Evolutionary conservation across 2,113 vertebrate genomes (phyloP).

Genomic region (Lethenteron reissneri): DNA sequence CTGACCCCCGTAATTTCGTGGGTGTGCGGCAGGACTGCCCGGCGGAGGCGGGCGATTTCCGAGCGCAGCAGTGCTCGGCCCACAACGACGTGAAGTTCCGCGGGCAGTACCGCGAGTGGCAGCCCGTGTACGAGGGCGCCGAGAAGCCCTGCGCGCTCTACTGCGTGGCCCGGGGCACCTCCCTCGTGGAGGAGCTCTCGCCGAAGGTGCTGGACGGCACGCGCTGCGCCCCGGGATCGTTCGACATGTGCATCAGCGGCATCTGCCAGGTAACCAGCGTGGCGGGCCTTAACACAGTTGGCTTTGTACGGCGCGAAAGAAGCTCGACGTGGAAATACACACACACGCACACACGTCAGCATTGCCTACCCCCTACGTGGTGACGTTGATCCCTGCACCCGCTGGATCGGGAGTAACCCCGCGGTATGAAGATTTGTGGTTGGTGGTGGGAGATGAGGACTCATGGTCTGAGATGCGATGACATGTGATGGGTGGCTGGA

Average conservation of each 20-base stretch:
- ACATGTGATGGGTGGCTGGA: too few species aligned
- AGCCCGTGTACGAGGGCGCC: conserved; percentile 61
- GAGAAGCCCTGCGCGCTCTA: conserved; percentile 77
- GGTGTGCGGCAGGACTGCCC: conserved; percentile 46
- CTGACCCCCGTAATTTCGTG: too few species aligned
- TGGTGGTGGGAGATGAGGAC: too few species aligned
- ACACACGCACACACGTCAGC: too few species aligned
- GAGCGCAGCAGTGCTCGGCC: conserved; percentile 83
- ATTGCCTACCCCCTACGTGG: too few species aligned
- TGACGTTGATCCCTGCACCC: too few species aligned
- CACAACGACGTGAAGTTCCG: conserved; percentile 72
- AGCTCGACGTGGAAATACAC: too few species aligned
- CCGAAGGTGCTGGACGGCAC: conserved; percentile 90
- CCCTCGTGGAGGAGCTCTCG: conserved; percentile 55
- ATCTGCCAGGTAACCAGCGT: conserved; percentile 47
- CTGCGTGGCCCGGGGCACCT: conserved; percentile 44
- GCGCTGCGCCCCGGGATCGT: conserved; percentile 71
- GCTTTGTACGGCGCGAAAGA: too few species aligned
- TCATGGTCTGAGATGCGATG: too few species aligned
- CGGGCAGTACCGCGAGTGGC: conserved; percentile 69
- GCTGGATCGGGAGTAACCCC: too few species aligned
- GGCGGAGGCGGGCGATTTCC: conserved; percentile 65
- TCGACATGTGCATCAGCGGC: conserved; percentile 95
- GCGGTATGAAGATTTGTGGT: too few species aligned
- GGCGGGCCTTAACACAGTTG: too few species aligned